Base-by-base conservation (phyloP, 2,797 vertebrate genomes). In the Lithobates pipiens region DNA sequence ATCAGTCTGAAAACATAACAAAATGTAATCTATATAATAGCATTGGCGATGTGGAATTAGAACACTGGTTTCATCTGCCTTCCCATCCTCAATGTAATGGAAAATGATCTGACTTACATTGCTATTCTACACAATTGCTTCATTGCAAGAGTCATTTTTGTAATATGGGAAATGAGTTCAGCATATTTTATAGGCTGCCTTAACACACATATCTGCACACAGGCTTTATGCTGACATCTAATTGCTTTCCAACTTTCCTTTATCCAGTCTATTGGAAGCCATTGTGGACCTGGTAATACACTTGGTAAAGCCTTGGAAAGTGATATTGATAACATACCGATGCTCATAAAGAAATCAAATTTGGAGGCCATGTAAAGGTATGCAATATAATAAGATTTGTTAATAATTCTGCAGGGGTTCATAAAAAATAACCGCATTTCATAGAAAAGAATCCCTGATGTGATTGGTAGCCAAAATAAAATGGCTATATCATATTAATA, bases 1-100 rank as follows among this genome's bases (percentile, higher is more conserved):
- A 93, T 92, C 91, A 90, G 91, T 88, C 92, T 82, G 89, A 94
- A 92, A 93, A 93, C 87, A 89, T 88, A 91, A 91, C 89, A 90
- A 91, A 92, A 89, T 83, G 65, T 89, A 91, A 93, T 92, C 91
- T 90, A 91, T 90, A 91, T 91, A 89, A 89, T 80, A 81, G 88
- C 78, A 88, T 89, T 92, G 88, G 85, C 88, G 88, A 27, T 79
- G 82, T 73, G 67, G 80, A 65, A 74, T 83, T 86, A 79, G 3
- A 79, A 69, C 80, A 83, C 61, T 50, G 63, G 69, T 39, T 83
- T 57, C 54, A 36, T 77, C 75, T 82, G 44, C 80, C 75, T 78
- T 44, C 57, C 36, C 65, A 63, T 61, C 18, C 63, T 78, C 54
- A 81, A 54, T 70, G 61, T 50, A 70, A 69, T 44, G 71, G 25